These are phyloP conservation scores for Drosophila suzukii DNA, from an alignment of 1,140 invertebrate genomes.

Conservation along the genomic window DNA sequence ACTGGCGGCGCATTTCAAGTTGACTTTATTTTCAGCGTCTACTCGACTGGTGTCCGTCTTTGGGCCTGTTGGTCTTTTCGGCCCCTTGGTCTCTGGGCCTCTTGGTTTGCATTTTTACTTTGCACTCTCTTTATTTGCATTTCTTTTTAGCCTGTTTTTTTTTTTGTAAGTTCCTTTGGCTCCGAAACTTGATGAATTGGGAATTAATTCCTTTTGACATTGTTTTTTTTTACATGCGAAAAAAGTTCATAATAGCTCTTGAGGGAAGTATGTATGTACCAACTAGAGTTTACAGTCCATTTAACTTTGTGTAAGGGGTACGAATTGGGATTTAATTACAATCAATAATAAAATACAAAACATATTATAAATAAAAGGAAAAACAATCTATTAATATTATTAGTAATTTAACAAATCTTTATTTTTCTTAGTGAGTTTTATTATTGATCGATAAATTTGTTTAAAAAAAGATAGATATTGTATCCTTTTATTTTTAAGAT, in stretches of 20 bases:
- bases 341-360: not conserved
- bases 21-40: conserved; percentile 78
- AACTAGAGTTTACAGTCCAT: conserved; percentile 9
- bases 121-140: conserved; percentile 46
- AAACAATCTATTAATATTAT: no score
- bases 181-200: conserved; percentile 81
- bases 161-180: conserved; percentile 14
- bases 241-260: not conserved
- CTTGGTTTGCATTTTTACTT: conserved; percentile 49
- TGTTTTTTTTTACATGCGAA: conserved; percentile 19
- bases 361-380: no score
- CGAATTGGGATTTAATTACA: not conserved
- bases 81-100: conserved; percentile 35
- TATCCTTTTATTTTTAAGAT: no score
- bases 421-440: no score
- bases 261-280: conserved; percentile 9
- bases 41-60: conserved; percentile 19
- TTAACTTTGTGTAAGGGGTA: not conserved
- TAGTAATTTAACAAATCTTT: no score
- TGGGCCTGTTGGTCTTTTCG: not conserved
- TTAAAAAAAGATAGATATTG: no score
- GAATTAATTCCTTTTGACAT: conserved; percentile 76
- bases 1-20: conserved; percentile 79
- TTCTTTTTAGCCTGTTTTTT: conserved; percentile 19
- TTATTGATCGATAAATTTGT: no score